A percentile compares a stretch with the other conserved stretches of the same genome.
These are phyloP conservation scores for Dromius quadrimaculatus DNA, from an alignment of 2,888 invertebrate genomes.

Conservation along the genomic window DNA sequence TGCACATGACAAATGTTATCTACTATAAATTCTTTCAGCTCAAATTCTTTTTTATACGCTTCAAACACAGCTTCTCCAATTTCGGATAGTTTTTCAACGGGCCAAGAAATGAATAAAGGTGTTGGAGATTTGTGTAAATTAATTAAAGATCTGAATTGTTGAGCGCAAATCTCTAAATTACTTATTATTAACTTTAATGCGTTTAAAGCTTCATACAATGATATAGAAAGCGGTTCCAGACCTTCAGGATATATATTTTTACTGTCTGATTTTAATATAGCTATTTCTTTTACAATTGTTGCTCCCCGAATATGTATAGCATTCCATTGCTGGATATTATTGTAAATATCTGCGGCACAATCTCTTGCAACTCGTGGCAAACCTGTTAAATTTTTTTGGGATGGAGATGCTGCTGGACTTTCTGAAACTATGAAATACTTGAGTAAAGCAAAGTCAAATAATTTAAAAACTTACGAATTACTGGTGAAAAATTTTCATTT, in stretches of 20 bases:
- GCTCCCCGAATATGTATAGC: constrained; percentile 66
- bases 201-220: constrained; percentile 59
- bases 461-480: constrained; percentile 56
- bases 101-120: constrained; percentile 63
- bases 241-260: constrained; percentile 56
- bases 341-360: constrained; percentile 70
- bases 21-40: constrained; percentile 63
- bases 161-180: constrained; percentile 58
- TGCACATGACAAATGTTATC: constrained; percentile 66
- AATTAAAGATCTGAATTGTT: constrained; percentile 61
- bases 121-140: constrained; percentile 60
- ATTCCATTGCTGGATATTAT: constrained; percentile 70
- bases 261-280: constrained; percentile 59
- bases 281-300: constrained; percentile 64
- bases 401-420: constrained; percentile 62
- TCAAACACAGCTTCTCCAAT: constrained; percentile 59
- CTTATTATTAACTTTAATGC: constrained; percentile 57
- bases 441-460: background rate
- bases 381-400: constrained; percentile 71
- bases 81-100: constrained; percentile 58
- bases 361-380: constrained; percentile 70
- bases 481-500: constrained; percentile 55
- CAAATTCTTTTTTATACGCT: constrained; percentile 65
- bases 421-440: constrained; percentile 61
- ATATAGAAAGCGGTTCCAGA: constrained; percentile 57